Evolutionary conservation across 2,113 vertebrate species (phyloP).

Genomic region (Beaufortia kweichowensis): DNA sequence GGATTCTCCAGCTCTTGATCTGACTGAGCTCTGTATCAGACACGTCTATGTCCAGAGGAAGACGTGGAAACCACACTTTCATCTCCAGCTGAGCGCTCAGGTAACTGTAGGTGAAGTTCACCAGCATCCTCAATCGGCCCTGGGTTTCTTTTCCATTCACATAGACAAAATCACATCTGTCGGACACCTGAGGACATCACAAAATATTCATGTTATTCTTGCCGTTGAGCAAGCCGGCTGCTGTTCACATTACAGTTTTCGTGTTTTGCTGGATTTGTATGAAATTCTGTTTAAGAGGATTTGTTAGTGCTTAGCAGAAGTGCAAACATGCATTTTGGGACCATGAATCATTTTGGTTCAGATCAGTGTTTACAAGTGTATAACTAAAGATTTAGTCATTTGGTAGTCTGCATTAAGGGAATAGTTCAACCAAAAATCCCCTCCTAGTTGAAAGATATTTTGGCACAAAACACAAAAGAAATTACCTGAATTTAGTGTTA

Average conservation of each 20-base stretch:
- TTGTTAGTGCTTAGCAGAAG: neutral
- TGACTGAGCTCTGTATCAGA: conserved; percentile 91
- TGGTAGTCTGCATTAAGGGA: neutral
- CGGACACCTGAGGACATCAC: conserved; percentile 81
- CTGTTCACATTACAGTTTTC: neutral
- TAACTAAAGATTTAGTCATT: neutral
- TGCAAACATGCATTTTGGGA: conserved; percentile 16
- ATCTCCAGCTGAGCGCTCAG: conserved; percentile 83
- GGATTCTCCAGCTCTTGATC: conserved; percentile 93
- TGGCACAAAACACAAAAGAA: too few relatives aligned
- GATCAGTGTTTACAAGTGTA: conserved; percentile 53
- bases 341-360: conserved; percentile 22
- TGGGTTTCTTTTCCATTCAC: conserved; percentile 92
- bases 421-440: too few relatives aligned
- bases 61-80: conserved; percentile 88
- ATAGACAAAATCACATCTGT: conserved; percentile 91
- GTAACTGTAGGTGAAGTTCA: conserved; percentile 93
- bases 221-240: too few relatives aligned
- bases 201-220: conserved; percentile 25
- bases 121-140: conserved; percentile 81
- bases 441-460: too few relatives aligned
- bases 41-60: conserved; percentile 90
- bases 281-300: conserved; percentile 12
- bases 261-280: conserved; percentile 17
- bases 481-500: too few relatives aligned